Conservation (phyloP, 2,113 vertebrate species). For the Toxotes chatareus region DNA sequence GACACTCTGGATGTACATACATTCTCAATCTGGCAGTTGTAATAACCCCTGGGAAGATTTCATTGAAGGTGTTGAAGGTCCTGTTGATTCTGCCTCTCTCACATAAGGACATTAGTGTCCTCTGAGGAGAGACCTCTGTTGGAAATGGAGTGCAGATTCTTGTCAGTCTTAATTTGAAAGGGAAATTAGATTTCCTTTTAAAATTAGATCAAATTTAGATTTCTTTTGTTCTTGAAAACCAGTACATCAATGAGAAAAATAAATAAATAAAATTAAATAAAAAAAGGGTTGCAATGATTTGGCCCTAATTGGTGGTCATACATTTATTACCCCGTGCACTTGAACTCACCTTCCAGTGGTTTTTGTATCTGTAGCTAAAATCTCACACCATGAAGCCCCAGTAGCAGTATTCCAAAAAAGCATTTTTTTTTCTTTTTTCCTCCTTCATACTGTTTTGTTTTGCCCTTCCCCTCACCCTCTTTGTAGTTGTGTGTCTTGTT, state of each 20-base stretch:
- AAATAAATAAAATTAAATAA: neutral
- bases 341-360: neutral
- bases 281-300: neutral
- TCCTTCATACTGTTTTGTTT: neutral
- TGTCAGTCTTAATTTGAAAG: neutral
- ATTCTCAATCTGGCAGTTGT: neutral
- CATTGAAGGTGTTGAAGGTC: neutral
- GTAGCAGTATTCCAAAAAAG: neutral
- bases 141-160: neutral
- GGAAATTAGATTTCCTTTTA: too few species aligned
- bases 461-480: neutral
- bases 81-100: neutral
- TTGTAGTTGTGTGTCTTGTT: slow-evolving; percentile 24
- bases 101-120: too few species aligned
- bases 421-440: neutral
- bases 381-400: neutral
- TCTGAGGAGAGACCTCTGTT: neutral
- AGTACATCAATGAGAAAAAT: neutral
- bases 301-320: neutral
- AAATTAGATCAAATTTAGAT: too few species aligned
- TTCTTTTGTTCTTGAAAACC: neutral
- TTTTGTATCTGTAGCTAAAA: neutral
- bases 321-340: neutral
- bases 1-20: too few species aligned
- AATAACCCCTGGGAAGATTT: neutral